Evolutionary conservation across 35 echinoderm and acorn worm genomes (phyloP).

Genomic region (Apostichopus californicus): DNA sequence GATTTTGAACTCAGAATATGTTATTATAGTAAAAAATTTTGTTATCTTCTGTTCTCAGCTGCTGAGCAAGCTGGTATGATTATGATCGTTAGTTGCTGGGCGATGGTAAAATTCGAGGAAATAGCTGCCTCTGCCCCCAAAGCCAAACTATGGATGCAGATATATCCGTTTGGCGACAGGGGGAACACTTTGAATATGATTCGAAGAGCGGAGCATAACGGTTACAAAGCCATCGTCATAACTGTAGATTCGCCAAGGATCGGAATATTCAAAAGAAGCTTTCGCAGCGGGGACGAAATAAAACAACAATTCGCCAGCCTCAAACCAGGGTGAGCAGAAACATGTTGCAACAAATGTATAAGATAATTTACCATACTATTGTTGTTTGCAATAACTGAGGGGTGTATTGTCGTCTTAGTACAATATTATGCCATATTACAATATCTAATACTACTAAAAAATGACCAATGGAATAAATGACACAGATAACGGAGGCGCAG

Average conservation of each 20-base stretch:
- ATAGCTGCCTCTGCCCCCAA: slow-evolving; percentile 5
- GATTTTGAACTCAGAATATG: no score
- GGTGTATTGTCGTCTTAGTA: no score
- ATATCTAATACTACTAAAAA: no score
- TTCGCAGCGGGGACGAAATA: background rate
- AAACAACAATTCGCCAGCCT: background rate
- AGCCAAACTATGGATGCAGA: slow-evolving; percentile 9
- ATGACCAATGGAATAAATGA: background rate
- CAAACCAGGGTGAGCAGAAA: no score
- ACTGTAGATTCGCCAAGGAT: slow-evolving; percentile 16
- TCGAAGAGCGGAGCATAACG: background rate
- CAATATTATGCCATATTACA: no score
- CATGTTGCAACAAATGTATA: no score
- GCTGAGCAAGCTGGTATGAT: background rate
- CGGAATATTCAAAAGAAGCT: slow-evolving; percentile 9
- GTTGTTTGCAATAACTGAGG: no score
- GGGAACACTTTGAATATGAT: background rate
- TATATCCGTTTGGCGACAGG: slow-evolving; percentile 22
- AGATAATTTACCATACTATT: no score
- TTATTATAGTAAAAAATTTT: no score
- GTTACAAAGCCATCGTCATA: slow-evolving; percentile 48
- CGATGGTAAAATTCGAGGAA: slow-evolving; percentile 24
- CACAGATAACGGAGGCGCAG: no score
- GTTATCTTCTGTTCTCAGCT: background rate
- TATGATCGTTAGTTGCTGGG: slow-evolving; percentile 36